Conservation (phyloP, 2,797 vertebrate species). For the Taeniopygia guttata region DNA sequence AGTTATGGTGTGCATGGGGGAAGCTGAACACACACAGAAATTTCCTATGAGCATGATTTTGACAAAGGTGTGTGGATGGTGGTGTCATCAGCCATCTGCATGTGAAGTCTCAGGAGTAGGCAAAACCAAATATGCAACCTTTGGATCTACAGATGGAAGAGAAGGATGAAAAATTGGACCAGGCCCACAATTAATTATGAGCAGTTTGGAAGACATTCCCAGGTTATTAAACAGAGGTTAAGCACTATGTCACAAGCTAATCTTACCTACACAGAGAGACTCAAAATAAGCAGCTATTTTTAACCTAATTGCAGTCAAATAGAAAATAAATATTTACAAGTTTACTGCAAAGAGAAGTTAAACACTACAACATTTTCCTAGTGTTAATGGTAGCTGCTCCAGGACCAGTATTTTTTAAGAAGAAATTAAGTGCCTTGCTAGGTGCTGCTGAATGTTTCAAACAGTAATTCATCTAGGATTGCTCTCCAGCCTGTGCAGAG, state of each 20-base stretch:
- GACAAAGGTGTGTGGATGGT: neutral
- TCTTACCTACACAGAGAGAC: neutral
- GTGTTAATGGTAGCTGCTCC: neutral
- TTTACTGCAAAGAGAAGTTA: neutral
- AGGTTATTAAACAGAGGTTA: neutral
- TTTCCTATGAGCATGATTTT: neutral
- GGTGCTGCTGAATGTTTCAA: neutral
- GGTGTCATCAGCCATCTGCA: neutral
- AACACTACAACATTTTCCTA: neutral
- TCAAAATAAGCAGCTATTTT: neutral
- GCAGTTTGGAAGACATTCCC: neutral
- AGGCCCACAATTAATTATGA: neutral
- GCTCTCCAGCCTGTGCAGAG: neutral
- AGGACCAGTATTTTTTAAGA: neutral
- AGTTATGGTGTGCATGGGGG: neutral
- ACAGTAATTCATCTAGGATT: neutral
- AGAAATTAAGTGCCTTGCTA: neutral
- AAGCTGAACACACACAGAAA: fast-evolving
- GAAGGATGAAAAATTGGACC: neutral
- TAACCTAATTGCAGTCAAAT: neutral
- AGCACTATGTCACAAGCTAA: neutral
- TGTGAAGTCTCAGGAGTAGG: neutral
- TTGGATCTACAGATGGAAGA: neutral
- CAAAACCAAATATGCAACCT: neutral
- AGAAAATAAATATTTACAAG: neutral